phyloP scores from a whole-genome alignment of 2,888 invertebrate species.

The Melanargia galathea region DNA sequence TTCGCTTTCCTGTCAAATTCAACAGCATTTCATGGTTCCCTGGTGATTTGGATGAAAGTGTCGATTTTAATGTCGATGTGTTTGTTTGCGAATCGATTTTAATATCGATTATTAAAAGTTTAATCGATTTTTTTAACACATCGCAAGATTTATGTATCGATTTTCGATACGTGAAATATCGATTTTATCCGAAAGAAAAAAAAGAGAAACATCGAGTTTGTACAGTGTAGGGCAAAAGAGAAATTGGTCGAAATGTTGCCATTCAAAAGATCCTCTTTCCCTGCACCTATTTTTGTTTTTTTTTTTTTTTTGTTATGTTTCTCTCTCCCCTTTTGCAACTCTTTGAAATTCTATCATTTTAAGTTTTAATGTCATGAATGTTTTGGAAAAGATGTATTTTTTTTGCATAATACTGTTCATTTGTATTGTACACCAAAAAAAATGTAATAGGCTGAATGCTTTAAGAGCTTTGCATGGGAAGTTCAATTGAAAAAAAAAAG shows the following conservation, averaged over 20 bases:
- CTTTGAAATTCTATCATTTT: slow-evolving; percentile 10
- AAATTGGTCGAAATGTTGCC: slow-evolving; percentile 71
- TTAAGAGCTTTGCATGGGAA: slow-evolving; percentile 46
- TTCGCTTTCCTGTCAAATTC: slow-evolving; percentile 48
- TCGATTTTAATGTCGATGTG: background rate
- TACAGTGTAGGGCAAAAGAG: slow-evolving; percentile 70
- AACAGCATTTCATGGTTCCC: slow-evolving; percentile 71
- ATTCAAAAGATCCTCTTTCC: slow-evolving; percentile 51
- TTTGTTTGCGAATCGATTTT: slow-evolving; percentile 2
- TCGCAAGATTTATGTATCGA: background rate
- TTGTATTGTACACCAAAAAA: slow-evolving; percentile 2
- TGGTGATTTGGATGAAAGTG: slow-evolving; percentile 48
- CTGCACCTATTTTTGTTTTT: slow-evolving; percentile 59
- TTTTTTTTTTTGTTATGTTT: slow-evolving; percentile 38
- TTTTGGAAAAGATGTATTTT: background rate
- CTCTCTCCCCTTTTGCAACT: slow-evolving; percentile 37
- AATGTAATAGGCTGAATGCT: background rate
- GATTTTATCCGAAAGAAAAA: slow-evolving; percentile 31
- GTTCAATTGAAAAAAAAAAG: slow-evolving; percentile 37
- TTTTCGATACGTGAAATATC: slow-evolving; percentile 31
- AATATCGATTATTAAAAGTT: background rate
- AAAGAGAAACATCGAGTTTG: slow-evolving; percentile 69
- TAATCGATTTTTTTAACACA: too few relatives aligned
- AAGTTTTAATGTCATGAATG: background rate
- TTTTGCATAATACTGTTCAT: slow-evolving; percentile 7